Evolutionary conservation across 2,113 vertebrate genomes (phyloP).

Genomic region (Anhinga anhinga): DNA sequence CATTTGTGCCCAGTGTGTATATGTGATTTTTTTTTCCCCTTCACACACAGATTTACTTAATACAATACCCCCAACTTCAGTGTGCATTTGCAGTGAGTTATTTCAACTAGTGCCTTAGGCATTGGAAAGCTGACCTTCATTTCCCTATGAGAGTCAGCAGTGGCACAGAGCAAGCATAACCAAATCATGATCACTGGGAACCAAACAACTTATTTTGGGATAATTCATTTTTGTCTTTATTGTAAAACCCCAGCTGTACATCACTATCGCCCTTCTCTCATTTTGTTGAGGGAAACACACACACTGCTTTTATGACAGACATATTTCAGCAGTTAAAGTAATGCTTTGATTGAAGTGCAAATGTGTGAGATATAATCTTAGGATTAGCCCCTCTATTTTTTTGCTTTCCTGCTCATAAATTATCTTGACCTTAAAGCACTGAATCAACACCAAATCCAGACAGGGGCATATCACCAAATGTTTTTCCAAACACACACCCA

Average conservation of each 20-base stretch:
- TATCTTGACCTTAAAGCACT: neutral
- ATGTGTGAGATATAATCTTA: neutral
- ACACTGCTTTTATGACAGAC: neutral
- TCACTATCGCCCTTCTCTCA: neutral
- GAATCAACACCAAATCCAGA: neutral
- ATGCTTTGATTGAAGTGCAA: neutral
- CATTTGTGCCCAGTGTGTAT: neutral
- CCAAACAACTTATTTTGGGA: neutral
- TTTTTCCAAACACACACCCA: neutral
- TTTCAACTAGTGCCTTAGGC: neutral
- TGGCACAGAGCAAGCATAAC: neutral
- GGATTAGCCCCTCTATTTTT: neutral
- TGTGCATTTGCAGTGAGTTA: neutral
- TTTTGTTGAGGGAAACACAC: neutral
- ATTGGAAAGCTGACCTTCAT: neutral
- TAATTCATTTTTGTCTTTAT: neutral
- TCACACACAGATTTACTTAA: neutral
- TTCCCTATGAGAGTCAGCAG: neutral
- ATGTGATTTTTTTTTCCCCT: neutral
- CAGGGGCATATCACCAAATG: neutral
- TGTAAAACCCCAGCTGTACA: neutral
- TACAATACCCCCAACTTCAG: neutral
- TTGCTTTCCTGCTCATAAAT: neutral
- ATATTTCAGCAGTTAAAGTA: neutral
- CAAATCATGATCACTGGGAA: neutral